Evolutionary conservation across 1,140 invertebrate genomes (phyloP), one percentile per base, ranked within the genome.

Genomic region (Dendrolimus kikuchii): DNA sequence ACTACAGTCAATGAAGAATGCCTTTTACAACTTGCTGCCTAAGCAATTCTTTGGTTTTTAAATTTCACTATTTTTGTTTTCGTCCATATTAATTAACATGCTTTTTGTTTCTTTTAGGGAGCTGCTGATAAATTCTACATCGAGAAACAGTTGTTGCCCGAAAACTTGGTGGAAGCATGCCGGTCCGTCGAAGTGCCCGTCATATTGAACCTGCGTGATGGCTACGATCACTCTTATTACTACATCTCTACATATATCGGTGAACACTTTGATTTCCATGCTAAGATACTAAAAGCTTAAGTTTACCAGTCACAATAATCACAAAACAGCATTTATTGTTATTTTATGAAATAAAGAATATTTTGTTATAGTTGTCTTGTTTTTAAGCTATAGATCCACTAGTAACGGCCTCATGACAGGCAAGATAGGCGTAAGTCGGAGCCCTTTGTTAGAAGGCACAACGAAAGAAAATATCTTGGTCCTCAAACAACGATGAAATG

Each of bases 171-270:
- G 36, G 79, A 88, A 46, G 89, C 90, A 38, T 94, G 92, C 68
- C 89, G 92, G 56, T 90, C 92, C 59, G 90, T 90, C 42, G 91
- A 92, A 52, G 87, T 97, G 2, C 91, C 93, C 38, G 87, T 95
- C 0, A 90, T 93, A 50, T 89, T 95, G 8, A 92, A 96, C 64
- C 90, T 93, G 75, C 92, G 96, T 9, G 93, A 96, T 54, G 95
- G 93, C 8, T 99, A 99, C 81, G 97, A 99, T 86, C 98, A 99
- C 81, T 95, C 95, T 49, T 99, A 99, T 71, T 99, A 92, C 75
- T 99, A 98, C 73, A 95, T 99, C 63, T 88, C 95, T 4, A 93
- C 96, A 0, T 99, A 97, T 79, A 94, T 99, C 45, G 94, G 92
- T 46, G 97, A 99, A 73, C 98, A 99, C 85, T 92, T 99, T 61